A percentile compares a stretch with the other conserved stretches of the same genome.
These are phyloP conservation scores for Autographa pulchrina DNA, from an alignment of 2,888 invertebrate species.

Conservation along the genomic window DNA sequence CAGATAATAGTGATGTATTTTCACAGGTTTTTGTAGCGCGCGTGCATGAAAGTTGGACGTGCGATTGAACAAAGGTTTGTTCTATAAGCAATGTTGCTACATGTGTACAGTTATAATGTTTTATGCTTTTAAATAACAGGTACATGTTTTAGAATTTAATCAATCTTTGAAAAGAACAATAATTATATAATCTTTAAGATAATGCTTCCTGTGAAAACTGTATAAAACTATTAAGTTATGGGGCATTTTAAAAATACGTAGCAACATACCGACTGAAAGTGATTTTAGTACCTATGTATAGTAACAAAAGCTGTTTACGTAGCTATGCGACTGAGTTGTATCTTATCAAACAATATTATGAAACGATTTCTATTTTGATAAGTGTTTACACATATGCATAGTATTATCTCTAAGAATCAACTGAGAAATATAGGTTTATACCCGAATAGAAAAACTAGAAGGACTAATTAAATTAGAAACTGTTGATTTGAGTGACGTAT, in stretches of 20 bases:
- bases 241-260: too few species aligned
- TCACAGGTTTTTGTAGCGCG: conserved; percentile 50
- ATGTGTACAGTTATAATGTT: too few species aligned
- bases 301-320: not conserved
- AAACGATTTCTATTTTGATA: conserved; percentile 1
- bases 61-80: conserved; percentile 40
- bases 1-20: conserved; percentile 43
- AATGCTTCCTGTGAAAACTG: too few species aligned
- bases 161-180: too few species aligned
- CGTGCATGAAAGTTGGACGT: conserved; percentile 17
- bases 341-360: not conserved
- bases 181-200: too few species aligned
- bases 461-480: not conserved
- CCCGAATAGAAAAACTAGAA: conserved; percentile 6
- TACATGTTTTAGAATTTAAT: too few species aligned
- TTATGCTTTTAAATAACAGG: too few species aligned
- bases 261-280: too few species aligned
- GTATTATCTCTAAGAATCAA: not conserved
- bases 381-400: not conserved
- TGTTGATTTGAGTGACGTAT: too few species aligned
- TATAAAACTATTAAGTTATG: too few species aligned
- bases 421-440: conserved; percentile 12
- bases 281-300: too few species aligned
- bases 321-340: not conserved
- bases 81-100: not conserved